phyloP scores from a whole-genome alignment of 2,113 vertebrate species.

The Ahaetulla prasina region DNA sequence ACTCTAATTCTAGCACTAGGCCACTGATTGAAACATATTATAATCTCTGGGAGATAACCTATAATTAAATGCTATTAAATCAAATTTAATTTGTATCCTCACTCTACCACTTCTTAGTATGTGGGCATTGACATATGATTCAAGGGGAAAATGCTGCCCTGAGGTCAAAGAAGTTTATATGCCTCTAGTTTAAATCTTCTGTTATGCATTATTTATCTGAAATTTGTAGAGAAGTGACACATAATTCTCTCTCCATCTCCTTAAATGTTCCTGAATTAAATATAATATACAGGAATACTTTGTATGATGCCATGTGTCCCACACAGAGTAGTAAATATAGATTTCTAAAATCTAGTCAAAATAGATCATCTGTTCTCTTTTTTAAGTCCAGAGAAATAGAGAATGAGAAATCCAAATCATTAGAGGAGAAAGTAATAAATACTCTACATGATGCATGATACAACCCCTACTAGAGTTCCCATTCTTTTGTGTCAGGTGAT shows the following conservation, averaged over 20 bases:
- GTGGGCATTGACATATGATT: neutral
- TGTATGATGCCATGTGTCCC: neutral
- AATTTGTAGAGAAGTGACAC: neutral
- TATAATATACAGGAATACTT: neutral
- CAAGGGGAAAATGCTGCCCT: neutral
- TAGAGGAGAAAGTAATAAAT: slow-evolving; percentile 13
- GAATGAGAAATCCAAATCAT: neutral
- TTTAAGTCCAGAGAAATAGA: neutral
- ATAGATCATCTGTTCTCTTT: neutral
- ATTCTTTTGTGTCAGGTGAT: slow-evolving; percentile 26
- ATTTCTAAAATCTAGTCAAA: neutral
- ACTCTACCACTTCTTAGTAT: neutral
- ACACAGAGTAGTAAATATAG: neutral
- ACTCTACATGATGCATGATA: neutral
- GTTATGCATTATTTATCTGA: neutral
- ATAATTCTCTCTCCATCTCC: neutral
- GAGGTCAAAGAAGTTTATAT: neutral
- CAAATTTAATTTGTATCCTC: neutral
- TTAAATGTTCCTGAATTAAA: neutral
- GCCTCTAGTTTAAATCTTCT: neutral
- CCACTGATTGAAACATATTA: neutral
- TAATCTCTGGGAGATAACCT: neutral
- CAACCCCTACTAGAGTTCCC: neutral
- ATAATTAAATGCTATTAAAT: neutral
- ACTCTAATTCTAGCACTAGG: neutral